phyloP scores from a whole-genome alignment of 2,113 vertebrate genomes.

The Nesogale talazaci region DNA sequence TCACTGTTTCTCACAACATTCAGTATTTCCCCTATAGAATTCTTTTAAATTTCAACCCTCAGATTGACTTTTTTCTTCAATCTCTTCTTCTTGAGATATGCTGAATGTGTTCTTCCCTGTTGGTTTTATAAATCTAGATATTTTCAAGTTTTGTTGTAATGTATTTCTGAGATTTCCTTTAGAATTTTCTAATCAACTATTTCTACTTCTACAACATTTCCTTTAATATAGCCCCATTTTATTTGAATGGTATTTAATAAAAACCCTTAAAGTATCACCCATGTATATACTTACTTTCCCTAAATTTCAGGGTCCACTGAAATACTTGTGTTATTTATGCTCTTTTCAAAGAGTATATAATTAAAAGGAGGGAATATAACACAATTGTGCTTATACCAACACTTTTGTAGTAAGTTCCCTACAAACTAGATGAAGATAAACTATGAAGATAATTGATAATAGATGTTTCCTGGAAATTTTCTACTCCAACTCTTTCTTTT shows the following conservation, averaged over 20 bases:
- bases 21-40: too few relatives aligned
- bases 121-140: too few relatives aligned
- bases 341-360: not conserved
- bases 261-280: not conserved
- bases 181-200: too few relatives aligned
- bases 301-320: not conserved
- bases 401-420: not conserved
- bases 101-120: too few relatives aligned
- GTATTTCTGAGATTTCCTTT: too few relatives aligned
- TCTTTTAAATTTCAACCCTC: too few relatives aligned
- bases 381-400: not conserved
- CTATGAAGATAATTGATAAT: not conserved
- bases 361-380: not conserved
- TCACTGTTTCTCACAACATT: too few relatives aligned
- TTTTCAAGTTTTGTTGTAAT: too few relatives aligned
- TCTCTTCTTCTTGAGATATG: too few relatives aligned
- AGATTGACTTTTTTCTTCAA: too few relatives aligned
- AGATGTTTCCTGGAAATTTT: not conserved
- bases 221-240: too few relatives aligned
- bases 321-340: not conserved
- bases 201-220: too few relatives aligned
- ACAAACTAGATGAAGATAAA: not conserved
- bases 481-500: not conserved
- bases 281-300: not conserved
- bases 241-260: not conserved